These are phyloP conservation scores for Hippocampus abdominalis DNA, from an alignment of 2,113 vertebrate genomes.

Conservation along the genomic window DNA sequence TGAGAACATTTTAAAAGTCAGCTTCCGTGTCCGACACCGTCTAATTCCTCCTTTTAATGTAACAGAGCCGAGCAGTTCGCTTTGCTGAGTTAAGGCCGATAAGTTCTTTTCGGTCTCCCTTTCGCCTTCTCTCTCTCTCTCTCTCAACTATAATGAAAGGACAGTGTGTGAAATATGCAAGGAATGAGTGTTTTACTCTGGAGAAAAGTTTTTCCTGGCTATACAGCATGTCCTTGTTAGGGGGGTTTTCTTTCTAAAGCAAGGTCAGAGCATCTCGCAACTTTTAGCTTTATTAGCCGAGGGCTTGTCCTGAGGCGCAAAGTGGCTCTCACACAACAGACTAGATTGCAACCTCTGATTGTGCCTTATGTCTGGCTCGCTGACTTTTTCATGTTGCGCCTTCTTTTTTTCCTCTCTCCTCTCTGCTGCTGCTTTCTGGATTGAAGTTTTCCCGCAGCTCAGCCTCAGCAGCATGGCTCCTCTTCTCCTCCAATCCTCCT, in stretches of 20 bases:
- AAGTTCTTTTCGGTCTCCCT: slow-evolving; percentile 48
- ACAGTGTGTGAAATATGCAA: slow-evolving; percentile 49
- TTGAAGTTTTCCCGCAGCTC: slow-evolving; percentile 51
- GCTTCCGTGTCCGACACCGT: slow-evolving; percentile 59
- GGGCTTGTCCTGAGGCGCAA: slow-evolving; percentile 63
- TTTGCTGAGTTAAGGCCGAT: slow-evolving; percentile 58
- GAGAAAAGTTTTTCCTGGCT: slow-evolving; percentile 53
- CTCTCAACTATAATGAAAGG: slow-evolving; percentile 57
- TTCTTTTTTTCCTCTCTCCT: slow-evolving; percentile 40
- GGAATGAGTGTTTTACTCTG: slow-evolving; percentile 59
- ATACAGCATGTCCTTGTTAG: slow-evolving; percentile 69
- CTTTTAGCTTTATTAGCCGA: slow-evolving; percentile 69
- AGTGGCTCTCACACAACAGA: slow-evolving; percentile 60
- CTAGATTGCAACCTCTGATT: slow-evolving; percentile 59
- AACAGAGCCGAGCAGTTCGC: slow-evolving; percentile 45
- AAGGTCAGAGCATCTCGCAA: slow-evolving; percentile 64
- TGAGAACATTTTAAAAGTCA: slow-evolving; percentile 59
- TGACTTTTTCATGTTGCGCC: slow-evolving; percentile 52
- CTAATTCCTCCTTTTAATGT: slow-evolving; percentile 66
- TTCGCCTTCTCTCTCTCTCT: slow-evolving; percentile 37
- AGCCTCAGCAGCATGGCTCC: slow-evolving; percentile 32
- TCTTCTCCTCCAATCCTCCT: slow-evolving; percentile 60
- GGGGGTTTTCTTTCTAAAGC: slow-evolving; percentile 60
- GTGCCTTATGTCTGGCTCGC: slow-evolving; percentile 58
- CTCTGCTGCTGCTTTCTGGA: slow-evolving; percentile 44